A percentile compares a stretch with the other conserved stretches of the same genome.
These are phyloP conservation scores for Noctilio leporinus DNA, from an alignment of 2,113 vertebrate species.

Conservation along the genomic window DNA sequence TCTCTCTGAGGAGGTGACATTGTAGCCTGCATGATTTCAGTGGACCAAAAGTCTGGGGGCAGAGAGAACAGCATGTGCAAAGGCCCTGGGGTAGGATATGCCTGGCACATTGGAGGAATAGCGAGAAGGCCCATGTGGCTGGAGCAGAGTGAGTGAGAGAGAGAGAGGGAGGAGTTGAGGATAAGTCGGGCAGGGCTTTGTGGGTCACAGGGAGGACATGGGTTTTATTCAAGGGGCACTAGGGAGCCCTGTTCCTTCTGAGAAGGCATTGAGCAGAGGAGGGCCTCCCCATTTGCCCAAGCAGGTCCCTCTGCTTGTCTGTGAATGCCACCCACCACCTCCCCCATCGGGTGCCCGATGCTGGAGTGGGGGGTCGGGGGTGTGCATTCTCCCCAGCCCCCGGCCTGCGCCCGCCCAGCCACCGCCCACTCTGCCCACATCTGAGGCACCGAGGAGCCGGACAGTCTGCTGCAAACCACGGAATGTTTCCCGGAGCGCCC, in stretches of 20 bases:
- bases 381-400: constrained; percentile 35
- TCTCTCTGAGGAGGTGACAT: neutral
- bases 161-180: neutral
- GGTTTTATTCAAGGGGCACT: neutral
- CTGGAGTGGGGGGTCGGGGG: constrained; percentile 15
- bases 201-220: neutral
- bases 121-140: neutral
- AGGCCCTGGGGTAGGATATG: neutral
- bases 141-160: neutral
- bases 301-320: neutral
- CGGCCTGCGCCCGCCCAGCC: constrained; percentile 40
- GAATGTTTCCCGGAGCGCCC: constrained; percentile 69
- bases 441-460: constrained; percentile 66
- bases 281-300: neutral
- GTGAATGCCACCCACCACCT: neutral
- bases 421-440: constrained; percentile 74
- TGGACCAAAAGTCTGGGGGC: neutral
- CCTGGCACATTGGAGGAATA: neutral
- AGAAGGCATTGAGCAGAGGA: neutral
- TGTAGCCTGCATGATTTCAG: neutral
- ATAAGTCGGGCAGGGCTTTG: neutral
- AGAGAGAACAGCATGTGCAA: neutral
- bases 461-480: constrained; percentile 72
- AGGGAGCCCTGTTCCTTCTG: neutral
- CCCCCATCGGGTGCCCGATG: neutral